Base-by-base conservation (phyloP, 2,888 invertebrate species). In the Sphaerophoria rueppellii region DNA sequence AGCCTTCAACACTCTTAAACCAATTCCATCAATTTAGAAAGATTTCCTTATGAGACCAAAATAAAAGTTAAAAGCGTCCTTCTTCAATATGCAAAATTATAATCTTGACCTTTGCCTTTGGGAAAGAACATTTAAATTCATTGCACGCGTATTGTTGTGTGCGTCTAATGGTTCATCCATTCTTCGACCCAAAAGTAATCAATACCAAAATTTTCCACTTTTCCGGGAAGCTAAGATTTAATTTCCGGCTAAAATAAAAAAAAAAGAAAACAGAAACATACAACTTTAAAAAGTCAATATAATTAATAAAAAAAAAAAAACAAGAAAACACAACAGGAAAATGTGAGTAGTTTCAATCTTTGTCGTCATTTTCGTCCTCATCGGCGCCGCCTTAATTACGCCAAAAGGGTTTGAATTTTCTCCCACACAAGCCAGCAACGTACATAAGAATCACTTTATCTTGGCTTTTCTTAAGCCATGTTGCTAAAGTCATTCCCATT, bases 261-360 rank as follows among this genome's bases (percentile, higher is more conserved):
- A 74, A 24, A 55, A 55, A 24, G 32, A 54, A 55, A 6, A 57
- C 16, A 11, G 72, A 76, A 75, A 55, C 65, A 73, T 57, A 72
- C 69, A 81, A 80, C 81, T 77, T 76, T 63, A 77, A 81, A 81
- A 81, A 77, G 76, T 58, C 70, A 60, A 73, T 24, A 77, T 85
- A 85, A 85, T 85, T 85, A 81, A 81, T 81, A 85, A 57, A 58
- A 46, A 24, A 24, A 24, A 24, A 24, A 85, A 85, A 46, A 58
- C 58, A n/a, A n/a, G n/a, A n/a, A n/a, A n/a, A 70, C 43, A 67
- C 67, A 67, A 43, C 52, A 67, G 40, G 54, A 24, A 24, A 24
- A 54, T 54, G 3, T 35, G 5, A 60, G 35, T 54, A 48, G 63
- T 32, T 40, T 24, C 16, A 11, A 46, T 57, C 54, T 43, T 73